Base-by-base conservation (phyloP, 2,888 invertebrate genomes). In the Hypercompe scribonia region DNA sequence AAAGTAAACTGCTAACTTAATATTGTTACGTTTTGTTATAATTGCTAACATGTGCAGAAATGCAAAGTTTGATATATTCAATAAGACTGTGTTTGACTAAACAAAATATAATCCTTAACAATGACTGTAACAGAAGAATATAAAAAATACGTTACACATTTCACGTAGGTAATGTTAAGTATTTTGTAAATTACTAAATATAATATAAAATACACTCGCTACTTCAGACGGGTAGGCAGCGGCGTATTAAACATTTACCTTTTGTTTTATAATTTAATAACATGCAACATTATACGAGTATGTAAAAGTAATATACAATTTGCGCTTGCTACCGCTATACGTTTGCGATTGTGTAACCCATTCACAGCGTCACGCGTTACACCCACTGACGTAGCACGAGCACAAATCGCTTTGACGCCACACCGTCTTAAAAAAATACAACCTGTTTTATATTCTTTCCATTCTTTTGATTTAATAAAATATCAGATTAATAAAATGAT, bases 341-440 rank as follows among this genome's bases (percentile, higher is more conserved):
- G 64, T 31, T 24, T 36, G 63, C 64, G 64, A 71, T 89, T 90
- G 86, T 84, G 84, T 86, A 88, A 88, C 84, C 81, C 85, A 77
- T 78, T 81, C 86, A 82, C 82, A 82, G 72, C 76, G 77, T 76
- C 77, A 74, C 80, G 80, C 89, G 76, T 76, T 77, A 75, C 81
- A 80, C 89, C 88, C 84, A 84, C 86, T 85, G 85, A 86, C 83
- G 84, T 76, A 74, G 82, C 61, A 46, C 34, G 70, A 71, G 64
- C 42, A 42, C 46, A 46, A 46, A 77, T 54, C n/a, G 24, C 58
- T 34, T 67, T 68, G 76, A 75, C 80, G 75, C 74, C 78, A 58
- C 66, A 72, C 72, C 64, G 78, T 83, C 76, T 83, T 77, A 58
- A 74, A 64, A 65, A 46, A n/a, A 61, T 13, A 71, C 18, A 39